phyloP scores from a whole-genome alignment of 2,888 invertebrate genomes.

The Gibbula magus region DNA sequence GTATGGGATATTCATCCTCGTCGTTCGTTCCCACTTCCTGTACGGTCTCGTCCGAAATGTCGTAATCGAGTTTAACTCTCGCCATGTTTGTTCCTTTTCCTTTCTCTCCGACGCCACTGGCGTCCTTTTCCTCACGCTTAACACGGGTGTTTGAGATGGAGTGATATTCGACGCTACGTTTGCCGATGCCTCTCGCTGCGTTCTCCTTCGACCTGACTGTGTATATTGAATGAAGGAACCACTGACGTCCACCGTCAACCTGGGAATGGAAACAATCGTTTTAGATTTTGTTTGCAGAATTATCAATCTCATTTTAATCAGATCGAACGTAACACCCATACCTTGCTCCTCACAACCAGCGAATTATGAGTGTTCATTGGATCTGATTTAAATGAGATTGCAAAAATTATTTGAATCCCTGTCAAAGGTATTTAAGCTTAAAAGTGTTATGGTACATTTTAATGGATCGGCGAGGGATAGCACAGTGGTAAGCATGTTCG shows the following conservation, averaged over 20 bases:
- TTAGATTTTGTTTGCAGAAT: background rate
- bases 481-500: too few species aligned
- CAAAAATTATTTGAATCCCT: too few species aligned
- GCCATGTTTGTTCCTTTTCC: slow-evolving; percentile 69
- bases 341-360: too few species aligned
- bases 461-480: too few species aligned
- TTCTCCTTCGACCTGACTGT: slow-evolving; percentile 54
- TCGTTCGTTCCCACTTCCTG: slow-evolving; percentile 48
- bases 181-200: slow-evolving; percentile 40
- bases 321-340: too few species aligned
- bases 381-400: too few species aligned
- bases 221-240: slow-evolving; percentile 71
- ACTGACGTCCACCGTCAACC: slow-evolving; percentile 66
- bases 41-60: slow-evolving; percentile 38
- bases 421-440: too few species aligned
- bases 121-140: slow-evolving; percentile 50
- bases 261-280: slow-evolving; percentile 31
- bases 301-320: too few species aligned
- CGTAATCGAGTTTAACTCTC: slow-evolving; percentile 50
- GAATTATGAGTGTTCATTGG: too few species aligned
- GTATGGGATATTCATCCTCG: slow-evolving; percentile 40
- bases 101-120: slow-evolving; percentile 48
- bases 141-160: background rate
- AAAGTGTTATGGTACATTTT: too few species aligned
- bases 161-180: slow-evolving; percentile 35